Conservation (phyloP, 2,113 vertebrate genomes). For the rat (Rattus norvegicus) region GRCr8 NC_086037.1:56800001-56800500, state of each 20-base stretch:
- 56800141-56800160: background rate
- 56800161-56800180: background rate
- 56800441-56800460: background rate
- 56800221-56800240: slow-evolving; percentile 29
- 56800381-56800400: background rate
- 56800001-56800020: background rate
- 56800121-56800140: background rate
- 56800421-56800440: background rate
- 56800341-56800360: background rate
- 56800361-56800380: background rate
- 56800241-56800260: background rate
- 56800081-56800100: background rate
- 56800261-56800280: slow-evolving; percentile 17
- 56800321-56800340: background rate
- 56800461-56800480: background rate
- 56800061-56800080: background rate
- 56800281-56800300: slow-evolving; percentile 47
- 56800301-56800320: slow-evolving; percentile 24
- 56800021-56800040: background rate
- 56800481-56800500: background rate
- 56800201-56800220: background rate
- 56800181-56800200: background rate
- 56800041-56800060: background rate
- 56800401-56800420: background rate
- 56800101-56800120: background rate